phyloP scores from a whole-genome alignment of 2,888 invertebrate genomes.

The Dione vanillae region DNA sequence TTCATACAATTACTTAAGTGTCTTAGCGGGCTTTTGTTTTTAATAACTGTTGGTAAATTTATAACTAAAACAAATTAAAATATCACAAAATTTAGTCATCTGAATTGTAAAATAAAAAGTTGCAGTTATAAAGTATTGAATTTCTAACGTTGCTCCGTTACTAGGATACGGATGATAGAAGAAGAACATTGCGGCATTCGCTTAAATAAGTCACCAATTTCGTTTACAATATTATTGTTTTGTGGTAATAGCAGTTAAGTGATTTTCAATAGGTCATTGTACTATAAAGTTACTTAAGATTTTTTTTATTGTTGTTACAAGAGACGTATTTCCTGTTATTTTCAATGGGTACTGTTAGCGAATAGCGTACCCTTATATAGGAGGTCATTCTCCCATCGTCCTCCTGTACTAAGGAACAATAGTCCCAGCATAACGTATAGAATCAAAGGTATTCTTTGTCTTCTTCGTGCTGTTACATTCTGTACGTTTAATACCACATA shows the following conservation, averaged over 20 bases:
- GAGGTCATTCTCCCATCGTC: constrained; percentile 76
- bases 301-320: constrained; percentile 52
- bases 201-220: constrained; percentile 64
- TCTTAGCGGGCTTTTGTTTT: neutral
- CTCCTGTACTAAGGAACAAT: constrained; percentile 69
- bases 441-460: constrained; percentile 72
- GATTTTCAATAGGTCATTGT: constrained; percentile 58
- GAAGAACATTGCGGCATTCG: constrained; percentile 49
- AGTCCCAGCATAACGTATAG: constrained; percentile 68
- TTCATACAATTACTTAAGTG: neutral
- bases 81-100: neutral
- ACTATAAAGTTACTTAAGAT: constrained; percentile 55
- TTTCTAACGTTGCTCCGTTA: constrained; percentile 68
- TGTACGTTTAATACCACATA: constrained; percentile 71
- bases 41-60: neutral
- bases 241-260: constrained; percentile 41
- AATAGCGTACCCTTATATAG: constrained; percentile 67
- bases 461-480: constrained; percentile 52
- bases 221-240: constrained; percentile 46
- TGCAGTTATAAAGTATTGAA: constrained; percentile 69
- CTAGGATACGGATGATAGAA: constrained; percentile 68
- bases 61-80: neutral
- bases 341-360: constrained; percentile 68
- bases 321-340: constrained; percentile 66
- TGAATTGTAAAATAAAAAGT: neutral